Evolutionary conservation across 2,888 invertebrate genomes (phyloP).

Genomic region (Hirudinaria manillensis): DNA sequence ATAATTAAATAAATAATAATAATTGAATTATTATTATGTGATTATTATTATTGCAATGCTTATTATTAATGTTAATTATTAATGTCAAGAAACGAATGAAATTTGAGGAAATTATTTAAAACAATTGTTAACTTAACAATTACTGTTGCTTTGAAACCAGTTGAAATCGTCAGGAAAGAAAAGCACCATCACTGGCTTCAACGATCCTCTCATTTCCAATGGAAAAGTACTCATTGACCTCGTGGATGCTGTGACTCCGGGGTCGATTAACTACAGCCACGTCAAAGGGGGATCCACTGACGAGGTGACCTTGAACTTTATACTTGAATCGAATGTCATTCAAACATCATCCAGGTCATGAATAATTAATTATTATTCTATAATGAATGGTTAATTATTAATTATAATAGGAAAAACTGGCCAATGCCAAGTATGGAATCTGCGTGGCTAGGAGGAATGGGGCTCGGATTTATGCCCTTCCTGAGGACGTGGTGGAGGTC

Average conservation of each 20-base stretch:
- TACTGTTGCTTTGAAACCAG: constrained; percentile 39
- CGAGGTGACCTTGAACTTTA: constrained; percentile 64
- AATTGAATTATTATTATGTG: background rate
- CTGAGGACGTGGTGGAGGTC: constrained; percentile 96
- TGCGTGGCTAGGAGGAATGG: constrained; percentile 96
- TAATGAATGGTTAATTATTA: too few species aligned
- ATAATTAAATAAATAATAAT: background rate
- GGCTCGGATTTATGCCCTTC: constrained; percentile 91
- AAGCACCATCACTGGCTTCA: constrained; percentile 57
- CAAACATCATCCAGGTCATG: too few species aligned
- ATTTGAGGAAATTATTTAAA: background rate
- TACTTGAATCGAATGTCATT: background rate
- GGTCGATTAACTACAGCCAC: constrained; percentile 85
- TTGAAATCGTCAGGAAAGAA: constrained; percentile 53
- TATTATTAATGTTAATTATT: background rate
- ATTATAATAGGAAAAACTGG: constrained; percentile 71
- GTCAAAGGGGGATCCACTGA: constrained; percentile 72
- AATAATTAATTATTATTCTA: too few species aligned
- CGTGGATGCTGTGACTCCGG: constrained; percentile 92
- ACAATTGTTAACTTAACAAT: too few species aligned
- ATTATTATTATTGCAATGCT: background rate
- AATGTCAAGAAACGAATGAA: background rate
- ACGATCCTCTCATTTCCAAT: constrained; percentile 80
- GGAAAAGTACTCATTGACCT: constrained; percentile 86
- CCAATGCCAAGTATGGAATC: constrained; percentile 97